Evolutionary conservation across 2,797 vertebrate species (phyloP).

Genomic region (Acestrorhynchus altus): DNA sequence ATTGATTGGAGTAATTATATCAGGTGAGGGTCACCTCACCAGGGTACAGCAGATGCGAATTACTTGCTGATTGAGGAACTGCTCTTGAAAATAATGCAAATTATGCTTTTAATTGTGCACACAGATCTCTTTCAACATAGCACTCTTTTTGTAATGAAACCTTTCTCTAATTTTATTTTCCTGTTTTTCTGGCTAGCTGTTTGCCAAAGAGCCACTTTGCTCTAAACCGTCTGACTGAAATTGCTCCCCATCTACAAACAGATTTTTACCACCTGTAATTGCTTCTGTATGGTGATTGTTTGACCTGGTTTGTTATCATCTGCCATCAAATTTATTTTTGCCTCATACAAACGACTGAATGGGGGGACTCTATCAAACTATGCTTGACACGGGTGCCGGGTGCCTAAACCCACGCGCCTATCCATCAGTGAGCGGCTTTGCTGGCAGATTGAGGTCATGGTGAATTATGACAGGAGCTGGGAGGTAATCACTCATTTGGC

Average conservation of each 20-base stretch:
- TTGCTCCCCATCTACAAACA: not conserved
- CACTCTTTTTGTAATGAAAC: not conserved
- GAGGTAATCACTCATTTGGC: conserved; percentile 82
- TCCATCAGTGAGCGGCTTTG: conserved; percentile 75
- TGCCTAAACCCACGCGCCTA: conserved; percentile 75
- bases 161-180: not conserved
- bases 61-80: conserved; percentile 36
- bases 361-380: conserved; percentile 69
- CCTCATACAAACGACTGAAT: conserved; percentile 70
- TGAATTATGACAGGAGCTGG: conserved; percentile 82
- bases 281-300: not conserved
- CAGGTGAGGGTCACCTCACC: conserved; percentile 47
- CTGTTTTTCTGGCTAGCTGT: not conserved
- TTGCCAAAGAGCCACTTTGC: not conserved
- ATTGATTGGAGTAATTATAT: conserved; percentile 55
- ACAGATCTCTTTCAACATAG: not conserved
- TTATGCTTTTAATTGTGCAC: conserved; percentile 30
- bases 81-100: conserved; percentile 31
- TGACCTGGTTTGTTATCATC: conserved; percentile 27
- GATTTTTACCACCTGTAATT: conserved; percentile 14
- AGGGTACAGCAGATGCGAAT: conserved; percentile 23
- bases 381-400: conserved; percentile 74
- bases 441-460: conserved; percentile 85
- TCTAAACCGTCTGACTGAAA: not conserved
- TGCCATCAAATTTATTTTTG: conserved; percentile 43